Evolutionary conservation across 1,140 invertebrate species (phyloP).

Genomic region (Acromyrmex charruanus): DNA sequence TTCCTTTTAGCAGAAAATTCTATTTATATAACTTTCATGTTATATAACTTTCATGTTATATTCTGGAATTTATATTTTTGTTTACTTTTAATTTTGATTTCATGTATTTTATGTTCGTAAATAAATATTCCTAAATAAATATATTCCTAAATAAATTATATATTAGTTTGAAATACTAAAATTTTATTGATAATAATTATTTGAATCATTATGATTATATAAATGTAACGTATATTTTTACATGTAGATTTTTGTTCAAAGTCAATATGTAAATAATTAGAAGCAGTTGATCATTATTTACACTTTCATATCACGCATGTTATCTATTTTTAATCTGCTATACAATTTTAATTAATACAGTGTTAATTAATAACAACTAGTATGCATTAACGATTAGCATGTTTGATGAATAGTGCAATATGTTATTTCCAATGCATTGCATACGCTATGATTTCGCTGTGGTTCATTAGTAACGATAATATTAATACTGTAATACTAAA

Average conservation of each 20-base stretch:
- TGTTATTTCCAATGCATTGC: conserved; percentile 17
- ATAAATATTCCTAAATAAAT: neutral
- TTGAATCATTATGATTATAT: neutral
- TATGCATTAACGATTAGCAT: conserved; percentile 36
- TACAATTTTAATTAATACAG: conserved; percentile 33
- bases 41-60: neutral
- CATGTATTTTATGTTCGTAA: conserved; percentile 13
- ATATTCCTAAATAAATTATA: neutral
- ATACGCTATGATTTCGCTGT: neutral
- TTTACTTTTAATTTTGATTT: neutral
- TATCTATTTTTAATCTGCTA: conserved; percentile 28
- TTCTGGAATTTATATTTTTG: conserved; percentile 17
- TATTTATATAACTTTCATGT: neutral
- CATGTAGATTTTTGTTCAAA: neutral
- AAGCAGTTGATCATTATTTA: neutral
- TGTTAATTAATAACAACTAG: conserved; percentile 45
- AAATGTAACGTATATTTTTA: neutral
- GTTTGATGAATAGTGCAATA: conserved; percentile 60
- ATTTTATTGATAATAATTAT: neutral
- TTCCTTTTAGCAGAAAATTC: neutral
- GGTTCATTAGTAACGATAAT: conserved; percentile 39
- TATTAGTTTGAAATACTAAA: neutral
- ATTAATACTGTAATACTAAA: conserved; percentile 47
- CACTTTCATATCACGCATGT: neutral
- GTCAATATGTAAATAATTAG: neutral